Conservation (phyloP, 35 echinoderm and acorn worm genomes). For the Apostichopus japonicus region DNA sequence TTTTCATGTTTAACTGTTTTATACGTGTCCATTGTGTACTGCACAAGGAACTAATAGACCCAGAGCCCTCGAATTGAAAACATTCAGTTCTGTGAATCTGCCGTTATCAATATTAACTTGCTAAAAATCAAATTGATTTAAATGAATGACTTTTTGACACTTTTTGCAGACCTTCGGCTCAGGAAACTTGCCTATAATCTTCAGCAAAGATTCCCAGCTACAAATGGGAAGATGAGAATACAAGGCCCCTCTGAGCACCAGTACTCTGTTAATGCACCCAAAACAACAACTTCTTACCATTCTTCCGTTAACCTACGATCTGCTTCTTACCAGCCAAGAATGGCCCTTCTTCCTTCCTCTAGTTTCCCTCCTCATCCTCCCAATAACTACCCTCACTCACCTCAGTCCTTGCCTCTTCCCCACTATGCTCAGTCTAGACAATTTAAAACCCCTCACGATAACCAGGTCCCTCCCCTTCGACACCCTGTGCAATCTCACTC, state of each 20-base stretch:
- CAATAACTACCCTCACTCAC: not conserved
- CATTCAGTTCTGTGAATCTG: too few species aligned
- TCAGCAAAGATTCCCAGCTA: not conserved
- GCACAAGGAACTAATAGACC: too few species aligned
- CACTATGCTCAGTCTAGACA: not conserved
- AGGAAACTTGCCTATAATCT: not conserved
- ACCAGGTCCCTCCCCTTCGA: not conserved
- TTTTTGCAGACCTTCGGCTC: not conserved
- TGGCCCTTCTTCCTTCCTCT: not conserved
- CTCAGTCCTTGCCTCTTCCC: not conserved
- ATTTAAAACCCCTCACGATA: not conserved
- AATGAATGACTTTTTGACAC: not conserved
- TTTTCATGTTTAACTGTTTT: too few species aligned
- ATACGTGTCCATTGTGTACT: too few species aligned
- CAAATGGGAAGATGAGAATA: not conserved
- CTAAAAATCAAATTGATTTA: too few species aligned
- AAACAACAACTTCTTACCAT: slow-evolving; percentile 2
- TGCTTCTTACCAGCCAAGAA: not conserved
- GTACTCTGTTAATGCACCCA: not conserved
- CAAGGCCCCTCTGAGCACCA: not conserved
- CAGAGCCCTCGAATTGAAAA: too few species aligned
- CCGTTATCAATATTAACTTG: too few species aligned
- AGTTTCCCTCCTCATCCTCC: not conserved
- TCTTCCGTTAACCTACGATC: not conserved
- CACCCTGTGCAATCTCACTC: not conserved